Conservation (phyloP, 53 echinoderm and acorn worm genomes). For the Paracentrotus lividus region DNA sequence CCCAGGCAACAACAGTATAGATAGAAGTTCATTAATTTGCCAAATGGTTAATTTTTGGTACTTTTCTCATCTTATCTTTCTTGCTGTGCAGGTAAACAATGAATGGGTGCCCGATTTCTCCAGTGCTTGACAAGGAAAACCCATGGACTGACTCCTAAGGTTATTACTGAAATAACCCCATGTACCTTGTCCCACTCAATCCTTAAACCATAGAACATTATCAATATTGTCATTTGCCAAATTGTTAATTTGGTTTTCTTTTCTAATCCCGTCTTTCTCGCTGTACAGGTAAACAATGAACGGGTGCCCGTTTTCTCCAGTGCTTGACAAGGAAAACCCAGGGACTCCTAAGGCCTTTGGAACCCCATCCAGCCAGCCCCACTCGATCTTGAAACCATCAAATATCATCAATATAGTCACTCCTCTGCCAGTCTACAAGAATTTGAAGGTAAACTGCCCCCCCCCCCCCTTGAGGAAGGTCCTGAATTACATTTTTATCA, state of each 20-base stretch:
- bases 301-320: conserved; percentile 89
- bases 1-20: too few relatives aligned
- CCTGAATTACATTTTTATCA: not conserved
- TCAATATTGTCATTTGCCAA: conserved; percentile 76
- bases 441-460: conserved; percentile 76
- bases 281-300: conserved; percentile 76
- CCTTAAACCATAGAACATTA: conserved; percentile 84
- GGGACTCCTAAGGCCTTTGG: conserved; percentile 58
- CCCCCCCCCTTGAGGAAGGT: not conserved
- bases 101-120: conserved; percentile 90
- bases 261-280: not conserved
- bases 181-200: conserved; percentile 74
- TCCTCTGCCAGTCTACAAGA: conserved; percentile 76
- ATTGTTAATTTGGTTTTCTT: not conserved
- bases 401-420: conserved; percentile 85
- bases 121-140: conserved; percentile 76
- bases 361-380: conserved; percentile 38
- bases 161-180: conserved; percentile 11
- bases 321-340: conserved; percentile 72
- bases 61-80: not conserved
- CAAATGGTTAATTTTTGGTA: not conserved
- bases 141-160: conserved; percentile 57
- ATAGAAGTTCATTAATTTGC: not conserved
- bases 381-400: conserved; percentile 86
- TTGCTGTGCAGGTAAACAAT: conserved; percentile 67